Evolutionary conservation across 2,888 invertebrate genomes (phyloP), one percentile per base, ranked within the genome.

Genomic region (Thereva nobilitata): DNA sequence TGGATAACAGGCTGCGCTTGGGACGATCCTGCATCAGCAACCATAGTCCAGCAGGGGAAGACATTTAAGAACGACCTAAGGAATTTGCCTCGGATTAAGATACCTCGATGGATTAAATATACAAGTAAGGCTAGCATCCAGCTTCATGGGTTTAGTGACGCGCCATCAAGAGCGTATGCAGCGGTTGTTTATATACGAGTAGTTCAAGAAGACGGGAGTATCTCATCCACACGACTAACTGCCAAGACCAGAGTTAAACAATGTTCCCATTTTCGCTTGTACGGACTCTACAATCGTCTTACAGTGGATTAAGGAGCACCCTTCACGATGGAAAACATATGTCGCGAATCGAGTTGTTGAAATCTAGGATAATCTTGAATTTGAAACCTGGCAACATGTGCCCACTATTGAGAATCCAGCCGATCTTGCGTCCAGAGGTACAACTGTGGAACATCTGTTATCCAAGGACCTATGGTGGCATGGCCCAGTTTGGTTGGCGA

Each of bases 121-220:
- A n/a, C 44, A 7, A 3, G 2, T 1, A 45, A 1, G 4, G 9
- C 9, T 2, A 23, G 2, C 3, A 0, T 61, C 0, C 53, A 67
- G 23, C 35, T 67, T 5, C 67, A 66, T 10, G 50, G 10, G 1
- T 66, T 57, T 52, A 42, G 44, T 12, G 59, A 66, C 12, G 56
- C 57, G 1, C 47, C 56, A 2, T 8, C 35, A 12, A 57, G 49
- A 7, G 66, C 66, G 3, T 57, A 41, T 41, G 55, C 41, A 23
- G 55, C 55, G 8, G 55, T 5, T 2, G 7, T 55, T 1, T 55
- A 55, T 9, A 1, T 12, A 1, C 12, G 23, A 4, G 1, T 23
- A 1, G 2, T 1, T 7, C 8, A 5, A 9, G 5, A 1, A 10
- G 4, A 23, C 8, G 34, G 7, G 5, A 1, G 4, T 4, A 23